Evolutionary conservation across 2,797 vertebrate species (phyloP).

Genomic region (Philypnodon macrostomus): DNA sequence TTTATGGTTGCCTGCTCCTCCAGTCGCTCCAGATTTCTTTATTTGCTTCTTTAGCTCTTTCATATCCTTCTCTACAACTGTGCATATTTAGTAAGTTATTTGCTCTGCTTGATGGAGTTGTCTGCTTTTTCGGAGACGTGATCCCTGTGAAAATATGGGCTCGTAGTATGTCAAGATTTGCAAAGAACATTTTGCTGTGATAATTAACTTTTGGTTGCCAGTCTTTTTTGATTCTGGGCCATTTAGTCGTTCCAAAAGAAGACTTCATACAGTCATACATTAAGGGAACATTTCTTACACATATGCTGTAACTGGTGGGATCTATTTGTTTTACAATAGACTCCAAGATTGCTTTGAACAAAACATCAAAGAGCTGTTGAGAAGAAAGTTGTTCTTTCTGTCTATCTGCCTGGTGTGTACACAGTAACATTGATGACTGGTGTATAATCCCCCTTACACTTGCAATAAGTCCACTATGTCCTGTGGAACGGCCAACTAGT

Average conservation of each 20-base stretch:
- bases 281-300: slow-evolving; percentile 22
- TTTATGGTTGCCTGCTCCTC: slow-evolving; percentile 70
- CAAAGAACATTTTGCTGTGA: slow-evolving; percentile 29
- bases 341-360: slow-evolving; percentile 9
- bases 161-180: slow-evolving; percentile 36
- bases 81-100: slow-evolving; percentile 68
- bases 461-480: slow-evolving; percentile 51
- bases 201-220: slow-evolving; percentile 34
- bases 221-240: slow-evolving; percentile 18
- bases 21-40: slow-evolving; percentile 67
- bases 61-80: slow-evolving; percentile 53
- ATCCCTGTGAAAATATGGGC: slow-evolving; percentile 31
- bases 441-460: slow-evolving; percentile 52
- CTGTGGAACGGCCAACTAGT: slow-evolving; percentile 57
- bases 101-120: slow-evolving; percentile 51
- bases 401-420: slow-evolving; percentile 22
- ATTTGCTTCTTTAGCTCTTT: slow-evolving; percentile 66
- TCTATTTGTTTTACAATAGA: slow-evolving; percentile 16
- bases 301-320: neutral
- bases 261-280: slow-evolving; percentile 25
- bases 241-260: slow-evolving; percentile 27
- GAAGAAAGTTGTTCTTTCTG: slow-evolving; percentile 39
- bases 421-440: slow-evolving; percentile 43
- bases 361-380: slow-evolving; percentile 22
- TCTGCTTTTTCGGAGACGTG: slow-evolving; percentile 32